A percentile compares a stretch with the other conserved stretches of the same genome.
phyloP scores from a whole-genome alignment of 2,888 invertebrate genomes.

The Acrobasis suavella region DNA sequence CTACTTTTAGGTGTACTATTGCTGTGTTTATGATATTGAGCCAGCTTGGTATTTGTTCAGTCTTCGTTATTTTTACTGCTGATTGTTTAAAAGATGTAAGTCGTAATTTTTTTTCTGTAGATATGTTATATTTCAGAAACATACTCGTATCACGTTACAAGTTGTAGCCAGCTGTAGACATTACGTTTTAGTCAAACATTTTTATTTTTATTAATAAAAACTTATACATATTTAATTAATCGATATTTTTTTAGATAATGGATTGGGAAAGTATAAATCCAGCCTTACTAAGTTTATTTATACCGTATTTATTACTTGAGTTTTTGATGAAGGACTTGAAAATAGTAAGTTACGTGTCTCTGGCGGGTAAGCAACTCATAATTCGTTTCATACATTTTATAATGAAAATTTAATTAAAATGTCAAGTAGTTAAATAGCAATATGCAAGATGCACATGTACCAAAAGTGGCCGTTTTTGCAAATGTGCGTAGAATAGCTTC shows the following conservation, averaged over 20 bases:
- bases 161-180: no score
- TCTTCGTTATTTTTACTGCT: conserved; percentile 56
- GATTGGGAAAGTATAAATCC: conserved; percentile 47
- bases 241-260: conserved; percentile 46
- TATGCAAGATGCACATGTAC: background rate
- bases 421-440: background rate
- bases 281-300: conserved; percentile 42
- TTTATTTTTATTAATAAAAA: no score
- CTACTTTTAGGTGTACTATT: conserved; percentile 45
- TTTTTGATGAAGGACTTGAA: conserved; percentile 53
- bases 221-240: no score
- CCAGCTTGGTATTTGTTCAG: conserved; percentile 61
- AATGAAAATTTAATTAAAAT: background rate
- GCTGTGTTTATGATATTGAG: conserved; percentile 58
- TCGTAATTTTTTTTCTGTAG: conserved; percentile 25
- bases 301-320: conserved; percentile 54
- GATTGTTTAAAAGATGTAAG: conserved; percentile 64
- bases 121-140: background rate
- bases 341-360: conserved; percentile 54
- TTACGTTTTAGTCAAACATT: no score
- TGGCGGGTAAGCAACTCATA: conserved; percentile 48
- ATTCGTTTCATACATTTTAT: background rate
- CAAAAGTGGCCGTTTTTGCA: no score
- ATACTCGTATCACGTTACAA: background rate
- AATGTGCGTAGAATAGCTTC: no score